Percentiles rank a stretch among this genome's conserved stretches.
Evolutionary conservation across 2,797 vertebrate species (phyloP).

Genomic region (Muscicapa striata): DNA sequence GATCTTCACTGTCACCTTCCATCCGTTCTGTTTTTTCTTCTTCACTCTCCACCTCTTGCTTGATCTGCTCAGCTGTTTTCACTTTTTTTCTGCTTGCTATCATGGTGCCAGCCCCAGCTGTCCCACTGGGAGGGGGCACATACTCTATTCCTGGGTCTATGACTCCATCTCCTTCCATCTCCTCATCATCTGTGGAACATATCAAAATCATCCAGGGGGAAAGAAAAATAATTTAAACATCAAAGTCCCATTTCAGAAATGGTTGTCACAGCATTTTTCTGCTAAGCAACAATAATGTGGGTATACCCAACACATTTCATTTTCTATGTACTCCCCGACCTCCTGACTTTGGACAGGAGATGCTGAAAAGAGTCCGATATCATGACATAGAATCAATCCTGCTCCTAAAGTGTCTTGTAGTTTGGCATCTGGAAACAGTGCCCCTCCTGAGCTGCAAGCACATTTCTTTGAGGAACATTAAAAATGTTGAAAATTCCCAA

Average conservation of each 20-base stretch:
- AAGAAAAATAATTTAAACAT: background rate
- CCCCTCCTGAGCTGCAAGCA: background rate
- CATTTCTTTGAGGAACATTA: background rate
- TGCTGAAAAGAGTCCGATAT: background rate
- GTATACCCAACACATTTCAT: background rate
- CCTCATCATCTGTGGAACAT: constrained; percentile 87
- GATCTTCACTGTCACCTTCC: constrained; percentile 79
- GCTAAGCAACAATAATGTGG: background rate
- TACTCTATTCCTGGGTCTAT: constrained; percentile 97
- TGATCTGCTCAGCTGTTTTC: constrained; percentile 84
- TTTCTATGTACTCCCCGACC: background rate
- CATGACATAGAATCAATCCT: background rate
- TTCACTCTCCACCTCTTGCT: constrained; percentile 91
- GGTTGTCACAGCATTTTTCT: background rate
- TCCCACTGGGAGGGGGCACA: constrained; percentile 80
- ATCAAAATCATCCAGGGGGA: constrained; percentile 12
- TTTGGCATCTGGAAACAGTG: background rate
- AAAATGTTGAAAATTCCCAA: background rate
- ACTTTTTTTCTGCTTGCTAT: constrained; percentile 84
- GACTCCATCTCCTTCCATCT: constrained; percentile 89
- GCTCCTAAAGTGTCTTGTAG: background rate
- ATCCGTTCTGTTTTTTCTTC: constrained; percentile 82
- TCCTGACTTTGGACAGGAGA: background rate
- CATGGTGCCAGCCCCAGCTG: constrained; percentile 62
- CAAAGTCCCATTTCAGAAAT: background rate